A percentile compares a stretch with the other conserved stretches of the same genome.
Evolutionary conservation across 2,113 vertebrate species (phyloP).

Genomic region (Benitochromis conjunctus): DNA sequence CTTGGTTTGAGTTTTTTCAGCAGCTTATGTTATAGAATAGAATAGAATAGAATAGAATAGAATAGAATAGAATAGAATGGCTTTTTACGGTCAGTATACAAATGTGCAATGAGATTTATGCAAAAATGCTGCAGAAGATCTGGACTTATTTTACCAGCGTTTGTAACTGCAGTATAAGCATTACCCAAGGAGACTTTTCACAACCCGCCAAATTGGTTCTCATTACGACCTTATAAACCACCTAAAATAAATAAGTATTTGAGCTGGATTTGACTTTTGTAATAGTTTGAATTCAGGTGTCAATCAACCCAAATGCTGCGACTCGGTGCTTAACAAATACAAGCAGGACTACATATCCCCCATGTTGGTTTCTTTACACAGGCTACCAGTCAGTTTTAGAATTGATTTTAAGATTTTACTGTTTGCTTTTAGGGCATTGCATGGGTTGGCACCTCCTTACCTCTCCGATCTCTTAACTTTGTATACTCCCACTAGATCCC

Average conservation of each 20-base stretch:
- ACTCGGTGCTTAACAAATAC: background rate
- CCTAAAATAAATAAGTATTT: background rate
- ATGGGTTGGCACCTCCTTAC: background rate
- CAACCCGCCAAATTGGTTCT: background rate
- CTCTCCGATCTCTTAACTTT: background rate
- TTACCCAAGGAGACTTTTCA: background rate
- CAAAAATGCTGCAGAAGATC: background rate
- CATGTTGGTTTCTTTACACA: background rate
- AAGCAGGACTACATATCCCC: background rate
- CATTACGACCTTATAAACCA: background rate
- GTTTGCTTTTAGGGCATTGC: background rate
- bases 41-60: background rate
- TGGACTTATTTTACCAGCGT: background rate
- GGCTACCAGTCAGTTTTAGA: background rate
- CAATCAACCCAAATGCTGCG: background rate
- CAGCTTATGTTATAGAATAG: background rate
- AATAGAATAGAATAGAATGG: background rate
- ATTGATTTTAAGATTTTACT: background rate
- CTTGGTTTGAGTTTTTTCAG: background rate
- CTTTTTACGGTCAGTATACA: background rate
- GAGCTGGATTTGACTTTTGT: background rate
- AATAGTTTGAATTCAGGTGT: background rate
- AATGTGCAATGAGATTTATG: background rate
- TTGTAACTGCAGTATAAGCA: background rate
- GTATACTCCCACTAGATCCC: background rate